Evolutionary conservation across 2,113 vertebrate species (phyloP).

Genomic region (Nyctibius bracteatus): DNA sequence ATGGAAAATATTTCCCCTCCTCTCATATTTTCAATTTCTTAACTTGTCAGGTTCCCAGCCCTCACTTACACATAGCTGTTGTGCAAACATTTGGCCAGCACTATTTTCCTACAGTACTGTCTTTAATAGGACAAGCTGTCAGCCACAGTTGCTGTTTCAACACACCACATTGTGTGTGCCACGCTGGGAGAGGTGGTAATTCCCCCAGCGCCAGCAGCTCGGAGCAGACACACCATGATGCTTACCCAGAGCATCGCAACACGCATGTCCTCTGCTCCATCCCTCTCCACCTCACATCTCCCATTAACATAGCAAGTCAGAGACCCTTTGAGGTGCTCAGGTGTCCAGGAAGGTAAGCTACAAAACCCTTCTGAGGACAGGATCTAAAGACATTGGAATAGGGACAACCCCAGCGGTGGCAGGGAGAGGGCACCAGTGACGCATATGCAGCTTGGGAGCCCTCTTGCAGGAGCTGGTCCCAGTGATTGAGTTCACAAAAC

Average conservation of each 20-base stretch:
- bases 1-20: neutral
- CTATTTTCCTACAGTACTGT: neutral
- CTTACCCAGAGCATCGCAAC: neutral
- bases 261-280: neutral
- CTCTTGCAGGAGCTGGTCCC: neutral
- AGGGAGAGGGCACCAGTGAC: neutral
- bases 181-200: neutral
- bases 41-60: neutral
- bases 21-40: neutral
- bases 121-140: neutral
- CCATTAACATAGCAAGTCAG: neutral
- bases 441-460: fast-evolving
- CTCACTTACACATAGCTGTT: neutral
- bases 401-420: neutral
- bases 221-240: fast-evolving
- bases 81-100: neutral
- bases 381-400: neutral
- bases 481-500: fast-evolving
- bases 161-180: neutral
- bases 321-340: neutral
- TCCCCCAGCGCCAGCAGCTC: neutral
- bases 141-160: conserved; percentile 1
- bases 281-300: neutral
- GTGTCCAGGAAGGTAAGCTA: neutral
- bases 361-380: neutral